These are phyloP conservation scores for Pocota personata DNA, from an alignment of 2,888 invertebrate genomes.

Conservation along the genomic window DNA sequence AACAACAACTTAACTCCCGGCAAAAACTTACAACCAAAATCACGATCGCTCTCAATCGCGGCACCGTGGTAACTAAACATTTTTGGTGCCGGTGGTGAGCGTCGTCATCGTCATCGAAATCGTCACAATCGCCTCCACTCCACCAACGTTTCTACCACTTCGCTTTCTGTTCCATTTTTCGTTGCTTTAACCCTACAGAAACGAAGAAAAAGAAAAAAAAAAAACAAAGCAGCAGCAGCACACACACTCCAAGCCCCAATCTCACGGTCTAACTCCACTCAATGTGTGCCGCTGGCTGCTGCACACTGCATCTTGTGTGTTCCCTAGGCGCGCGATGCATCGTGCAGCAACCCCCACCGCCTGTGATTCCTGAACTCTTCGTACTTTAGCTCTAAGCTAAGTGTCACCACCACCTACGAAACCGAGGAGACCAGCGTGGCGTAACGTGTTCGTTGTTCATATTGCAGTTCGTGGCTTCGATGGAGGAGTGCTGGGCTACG, in stretches of 20 bases:
- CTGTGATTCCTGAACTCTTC: conserved; percentile 54
- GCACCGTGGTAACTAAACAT: conserved; percentile 60
- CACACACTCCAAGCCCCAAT: conserved; percentile 5
- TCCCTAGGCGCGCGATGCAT: conserved; percentile 32
- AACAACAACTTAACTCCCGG: conserved; percentile 31
- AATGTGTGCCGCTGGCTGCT: conserved; percentile 24
- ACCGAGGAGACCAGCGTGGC: conserved; percentile 2
- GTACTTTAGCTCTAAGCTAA: conserved; percentile 62
- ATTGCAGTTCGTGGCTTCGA: conserved; percentile 15
- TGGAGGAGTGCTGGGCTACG: background rate
- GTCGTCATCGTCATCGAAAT: conserved; percentile 17
- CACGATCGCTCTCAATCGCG: conserved; percentile 69
- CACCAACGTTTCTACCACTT: conserved; percentile 24
- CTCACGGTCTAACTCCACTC: conserved; percentile 41
- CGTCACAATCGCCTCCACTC: conserved; percentile 30
- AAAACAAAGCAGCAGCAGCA: conserved; percentile 1
- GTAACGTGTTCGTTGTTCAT: conserved; percentile 12
- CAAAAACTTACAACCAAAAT: conserved; percentile 28
- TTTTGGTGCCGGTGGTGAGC: conserved; percentile 43
- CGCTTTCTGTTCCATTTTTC: conserved; percentile 28
- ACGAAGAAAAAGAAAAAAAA: conserved; percentile 15
- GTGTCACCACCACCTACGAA: conserved; percentile 61
- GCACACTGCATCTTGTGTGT: conserved; percentile 44
- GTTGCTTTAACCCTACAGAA: conserved; percentile 46
- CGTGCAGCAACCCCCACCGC: conserved; percentile 30